phyloP scores from a whole-genome alignment of 2,888 invertebrate species.

The Ectemnius continuus region DNA sequence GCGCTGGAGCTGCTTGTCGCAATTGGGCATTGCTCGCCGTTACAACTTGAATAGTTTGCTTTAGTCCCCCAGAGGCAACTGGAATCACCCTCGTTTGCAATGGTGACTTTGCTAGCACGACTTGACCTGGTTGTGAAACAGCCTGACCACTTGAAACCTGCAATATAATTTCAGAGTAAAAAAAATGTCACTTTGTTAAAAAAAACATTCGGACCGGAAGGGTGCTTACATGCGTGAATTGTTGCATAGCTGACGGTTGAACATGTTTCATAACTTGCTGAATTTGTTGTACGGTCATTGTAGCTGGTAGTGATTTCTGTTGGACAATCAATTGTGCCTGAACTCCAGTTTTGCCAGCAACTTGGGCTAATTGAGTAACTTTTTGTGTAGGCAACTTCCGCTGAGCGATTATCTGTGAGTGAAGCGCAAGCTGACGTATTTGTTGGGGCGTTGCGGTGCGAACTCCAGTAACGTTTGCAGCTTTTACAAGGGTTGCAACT shows the following conservation, averaged over 20 bases:
- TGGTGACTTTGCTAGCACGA: conserved; percentile 82
- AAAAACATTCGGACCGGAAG: conserved; percentile 41
- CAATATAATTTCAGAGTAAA: not conserved
- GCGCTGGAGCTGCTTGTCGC: conserved; percentile 70
- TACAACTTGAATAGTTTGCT: conserved; percentile 82
- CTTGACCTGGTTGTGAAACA: conserved; percentile 80
- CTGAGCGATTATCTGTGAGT: conserved; percentile 81
- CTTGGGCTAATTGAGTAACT: conserved; percentile 82
- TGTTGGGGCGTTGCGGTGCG: conserved; percentile 83
- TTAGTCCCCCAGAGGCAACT: conserved; percentile 79
- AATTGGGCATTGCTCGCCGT: conserved; percentile 77
- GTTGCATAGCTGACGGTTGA: conserved; percentile 76
- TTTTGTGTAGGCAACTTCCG: conserved; percentile 82
- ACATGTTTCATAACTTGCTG: conserved; percentile 86
- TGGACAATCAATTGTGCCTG: conserved; percentile 87
- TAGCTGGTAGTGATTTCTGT: conserved; percentile 81
- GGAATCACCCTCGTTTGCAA: conserved; percentile 84
- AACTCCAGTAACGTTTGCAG: conserved; percentile 78
- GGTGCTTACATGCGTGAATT: conserved; percentile 72
- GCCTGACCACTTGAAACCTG: conserved; percentile 77
- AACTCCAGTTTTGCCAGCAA: conserved; percentile 78
- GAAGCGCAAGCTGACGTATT: conserved; percentile 83
- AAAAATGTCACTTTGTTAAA: not conserved
- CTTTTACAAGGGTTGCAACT: conserved; percentile 84
- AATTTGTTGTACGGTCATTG: conserved; percentile 86